Evolutionary conservation across 2,797 vertebrate species (phyloP).

Genomic region (Hyperoplus immaculatus): DNA sequence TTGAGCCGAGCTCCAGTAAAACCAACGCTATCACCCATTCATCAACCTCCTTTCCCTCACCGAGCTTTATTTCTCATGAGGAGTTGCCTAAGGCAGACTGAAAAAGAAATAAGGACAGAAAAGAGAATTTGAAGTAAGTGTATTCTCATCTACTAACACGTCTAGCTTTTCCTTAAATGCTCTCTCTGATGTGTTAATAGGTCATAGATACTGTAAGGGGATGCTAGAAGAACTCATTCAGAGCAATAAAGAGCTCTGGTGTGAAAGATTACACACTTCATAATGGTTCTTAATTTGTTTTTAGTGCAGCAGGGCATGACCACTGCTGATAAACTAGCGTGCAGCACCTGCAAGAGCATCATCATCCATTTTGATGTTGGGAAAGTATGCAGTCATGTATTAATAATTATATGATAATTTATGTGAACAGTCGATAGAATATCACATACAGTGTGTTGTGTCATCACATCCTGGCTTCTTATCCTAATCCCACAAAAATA

Average conservation of each 20-base stretch:
- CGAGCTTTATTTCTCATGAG: slow-evolving; percentile 35
- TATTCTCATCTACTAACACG: slow-evolving; percentile 13
- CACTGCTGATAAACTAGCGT: slow-evolving; percentile 44
- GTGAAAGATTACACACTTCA: slow-evolving; percentile 49
- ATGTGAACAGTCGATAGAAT: neutral
- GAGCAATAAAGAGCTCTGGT: slow-evolving; percentile 42
- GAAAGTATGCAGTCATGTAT: slow-evolving; percentile 22
- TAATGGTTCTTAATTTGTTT: slow-evolving; percentile 68
- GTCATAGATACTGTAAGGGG: neutral
- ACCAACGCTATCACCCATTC: slow-evolving; percentile 46
- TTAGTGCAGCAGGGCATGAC: slow-evolving; percentile 46
- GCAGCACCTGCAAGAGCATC: slow-evolving; percentile 51
- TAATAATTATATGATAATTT: slow-evolving; percentile 35
- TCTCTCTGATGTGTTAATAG: neutral
- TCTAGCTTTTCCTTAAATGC: neutral
- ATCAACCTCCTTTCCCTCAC: slow-evolving; percentile 43
- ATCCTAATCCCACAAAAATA: neutral
- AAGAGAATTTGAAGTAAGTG: slow-evolving; percentile 6
- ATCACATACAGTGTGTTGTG: neutral
- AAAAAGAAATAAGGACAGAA: slow-evolving; percentile 26
- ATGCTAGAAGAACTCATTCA: slow-evolving; percentile 27
- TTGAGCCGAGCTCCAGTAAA: slow-evolving; percentile 40
- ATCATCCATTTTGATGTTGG: slow-evolving; percentile 47
- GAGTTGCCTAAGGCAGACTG: slow-evolving; percentile 16
- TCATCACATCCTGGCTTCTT: slow-evolving; percentile 7